phyloP scores from a whole-genome alignment of 1,140 invertebrate genomes.

The Vanessa tameamea region DNA sequence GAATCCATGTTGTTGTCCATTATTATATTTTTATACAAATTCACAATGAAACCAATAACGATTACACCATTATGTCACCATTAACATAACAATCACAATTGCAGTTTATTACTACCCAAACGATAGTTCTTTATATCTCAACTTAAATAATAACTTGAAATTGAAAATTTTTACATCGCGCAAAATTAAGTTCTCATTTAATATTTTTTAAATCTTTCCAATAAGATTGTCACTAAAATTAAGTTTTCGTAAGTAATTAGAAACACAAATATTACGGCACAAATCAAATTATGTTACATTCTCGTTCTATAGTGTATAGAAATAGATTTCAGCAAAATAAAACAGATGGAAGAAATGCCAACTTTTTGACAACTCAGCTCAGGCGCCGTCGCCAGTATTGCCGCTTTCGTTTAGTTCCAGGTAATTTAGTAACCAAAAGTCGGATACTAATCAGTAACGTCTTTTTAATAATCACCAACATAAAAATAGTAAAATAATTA shows the following conservation, averaged over 20 bases:
- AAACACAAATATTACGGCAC: constrained; percentile 16
- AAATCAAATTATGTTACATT: constrained; percentile 23
- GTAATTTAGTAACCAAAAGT: neutral
- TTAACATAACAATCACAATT: constrained; percentile 4
- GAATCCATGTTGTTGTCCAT: constrained; percentile 66
- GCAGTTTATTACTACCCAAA: constrained; percentile 11
- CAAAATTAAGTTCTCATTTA: neutral
- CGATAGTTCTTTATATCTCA: neutral
- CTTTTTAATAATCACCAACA: neutral
- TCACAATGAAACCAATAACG: constrained; percentile 26
- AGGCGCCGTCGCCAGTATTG: constrained; percentile 21
- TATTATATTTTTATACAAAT: constrained; percentile 24
- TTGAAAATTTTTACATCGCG: constrained; percentile 2
- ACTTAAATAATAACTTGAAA: constrained; percentile 4
- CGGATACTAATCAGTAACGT: neutral
- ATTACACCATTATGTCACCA: constrained; percentile 71
- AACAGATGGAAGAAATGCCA: constrained; percentile 70
- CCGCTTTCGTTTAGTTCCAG: neutral
- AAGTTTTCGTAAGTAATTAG: constrained; percentile 4
- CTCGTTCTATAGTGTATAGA: constrained; percentile 43
- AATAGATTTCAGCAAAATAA: constrained; percentile 64
- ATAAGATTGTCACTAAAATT: constrained; percentile 9
- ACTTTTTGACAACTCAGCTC: constrained; percentile 69
- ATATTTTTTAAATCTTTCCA: constrained; percentile 1
- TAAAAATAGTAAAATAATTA: too few species aligned